Evolutionary conservation across 2,888 invertebrate genomes (phyloP).

Genomic region (Melitaea athalia): DNA sequence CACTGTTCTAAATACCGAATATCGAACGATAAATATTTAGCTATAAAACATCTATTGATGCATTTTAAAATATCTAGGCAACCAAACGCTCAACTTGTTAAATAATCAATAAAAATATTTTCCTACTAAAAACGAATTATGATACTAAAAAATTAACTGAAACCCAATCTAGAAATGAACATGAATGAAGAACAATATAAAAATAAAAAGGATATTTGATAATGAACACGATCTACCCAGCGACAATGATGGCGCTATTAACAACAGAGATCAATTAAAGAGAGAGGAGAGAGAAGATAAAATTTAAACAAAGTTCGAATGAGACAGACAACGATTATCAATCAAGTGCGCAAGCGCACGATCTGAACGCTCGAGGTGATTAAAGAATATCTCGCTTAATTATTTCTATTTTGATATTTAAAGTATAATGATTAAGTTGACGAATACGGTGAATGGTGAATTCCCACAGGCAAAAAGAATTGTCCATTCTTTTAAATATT

Average conservation of each 20-base stretch:
- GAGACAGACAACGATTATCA: constrained; percentile 69
- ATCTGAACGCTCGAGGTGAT: constrained; percentile 72
- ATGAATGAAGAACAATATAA: not conserved
- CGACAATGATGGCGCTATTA: constrained; percentile 76
- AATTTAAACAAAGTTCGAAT: constrained; percentile 41
- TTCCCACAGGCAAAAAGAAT: constrained; percentile 63
- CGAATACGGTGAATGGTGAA: constrained; percentile 58
- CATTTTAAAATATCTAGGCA: not conserved
- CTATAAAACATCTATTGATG: not conserved
- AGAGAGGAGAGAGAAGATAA: constrained; percentile 50
- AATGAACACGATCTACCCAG: constrained; percentile 64
- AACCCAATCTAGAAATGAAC: not conserved
- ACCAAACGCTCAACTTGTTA: not conserved
- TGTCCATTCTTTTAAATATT: not conserved
- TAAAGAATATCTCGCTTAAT: constrained; percentile 74
- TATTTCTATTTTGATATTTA: constrained; percentile 82
- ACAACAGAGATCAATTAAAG: constrained; percentile 77
- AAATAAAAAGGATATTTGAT: not conserved
- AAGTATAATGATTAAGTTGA: constrained; percentile 71
- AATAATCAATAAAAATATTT: not conserved
- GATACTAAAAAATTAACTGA: not conserved
- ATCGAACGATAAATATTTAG: not conserved
- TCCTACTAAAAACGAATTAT: not conserved
- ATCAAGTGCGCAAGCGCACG: constrained; percentile 75
- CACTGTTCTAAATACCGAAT: constrained; percentile 1